These are phyloP conservation scores for Vidua chalybeata DNA, from an alignment of 2,113 vertebrate genomes.

Conservation along the genomic window DNA sequence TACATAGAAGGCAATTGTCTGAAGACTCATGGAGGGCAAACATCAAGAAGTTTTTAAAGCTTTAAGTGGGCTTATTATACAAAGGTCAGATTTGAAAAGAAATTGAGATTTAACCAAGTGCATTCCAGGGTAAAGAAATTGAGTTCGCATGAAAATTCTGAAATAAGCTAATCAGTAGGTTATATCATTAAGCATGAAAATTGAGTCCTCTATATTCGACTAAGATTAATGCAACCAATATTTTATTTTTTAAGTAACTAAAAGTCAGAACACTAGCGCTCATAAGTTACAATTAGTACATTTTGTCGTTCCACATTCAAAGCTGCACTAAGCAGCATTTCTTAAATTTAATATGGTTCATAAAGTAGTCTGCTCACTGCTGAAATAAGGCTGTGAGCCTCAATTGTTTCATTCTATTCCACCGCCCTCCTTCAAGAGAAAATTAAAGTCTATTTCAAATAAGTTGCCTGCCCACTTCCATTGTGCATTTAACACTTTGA, in stretches of 20 bases:
- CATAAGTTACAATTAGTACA: not conserved
- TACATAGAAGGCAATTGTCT: not conserved
- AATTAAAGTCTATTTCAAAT: not conserved
- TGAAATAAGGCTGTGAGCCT: not conserved
- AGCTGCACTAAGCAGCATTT: not conserved
- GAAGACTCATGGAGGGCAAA: not conserved
- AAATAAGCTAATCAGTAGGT: not conserved
- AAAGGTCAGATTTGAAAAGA: not conserved
- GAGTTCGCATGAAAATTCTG: not conserved
- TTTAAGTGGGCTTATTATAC: not conserved
- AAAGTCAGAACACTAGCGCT: not conserved
- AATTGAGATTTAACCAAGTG: constrained; percentile 9
- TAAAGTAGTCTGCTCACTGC: not conserved
- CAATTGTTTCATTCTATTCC: not conserved
- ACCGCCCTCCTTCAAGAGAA: not conserved
- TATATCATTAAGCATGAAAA: not conserved
- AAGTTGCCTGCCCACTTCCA: not conserved
- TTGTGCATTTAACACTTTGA: not conserved
- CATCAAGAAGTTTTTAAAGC: not conserved
- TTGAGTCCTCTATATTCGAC: not conserved
- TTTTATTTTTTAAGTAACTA: not conserved
- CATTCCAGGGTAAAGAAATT: not conserved
- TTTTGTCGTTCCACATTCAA: not conserved
- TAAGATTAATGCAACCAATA: not conserved
- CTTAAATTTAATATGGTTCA: not conserved